Base-by-base conservation (phyloP, 1,140 invertebrate genomes). In the Brachionus manjavacas region DNA sequence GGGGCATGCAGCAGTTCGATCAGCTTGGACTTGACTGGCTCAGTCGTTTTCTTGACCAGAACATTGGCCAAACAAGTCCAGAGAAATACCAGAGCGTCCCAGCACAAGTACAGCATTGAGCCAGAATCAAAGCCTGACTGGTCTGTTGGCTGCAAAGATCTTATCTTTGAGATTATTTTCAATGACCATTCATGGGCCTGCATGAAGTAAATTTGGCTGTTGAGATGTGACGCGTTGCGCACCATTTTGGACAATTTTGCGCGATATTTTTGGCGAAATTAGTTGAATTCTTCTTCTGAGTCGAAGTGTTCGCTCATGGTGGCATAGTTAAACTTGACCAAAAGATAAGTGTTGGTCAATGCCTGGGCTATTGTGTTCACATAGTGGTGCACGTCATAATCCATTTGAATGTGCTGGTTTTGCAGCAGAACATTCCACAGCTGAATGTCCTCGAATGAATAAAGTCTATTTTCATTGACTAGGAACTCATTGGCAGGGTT, bases 21-120 rank as follows among this genome's bases (percentile, higher is more conserved):
- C 41, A 49, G 41, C 25, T 76, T 76, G 16, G 72, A 11, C 12
- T 76, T 23, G 23, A 76, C 9, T 11, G 43, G 14, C 3, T 52
- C 20, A 0, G 41, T 11, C 9, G 1, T 28, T 31, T 76, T 25
- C 23, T 76, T 76, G 43, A 0, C 25, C 9, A 76, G 9, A 14
- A 46, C 35, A 23, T 64, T 52, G 39, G 12, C 25, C n/a, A 81
- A 25, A 64, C 52, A 16, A 1, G 52, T 81, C 79, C 79, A 81
- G 7, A 81, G 20, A 25, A 81, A 81, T 3, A 81, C 20, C 3
- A 81, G 41, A n/a, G 52, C 79, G 41, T 81, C 79, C 79, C 79
- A 81, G n/a, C 79, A 81, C n/a, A 81, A 23, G 52, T 64, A 81
- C 1, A 81, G 31, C 16, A 81, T 9, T 12, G 52, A 60, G 25